phyloP scores from a whole-genome alignment of 2,113 vertebrate species.

The Misgurnus anguillicaudatus region DNA sequence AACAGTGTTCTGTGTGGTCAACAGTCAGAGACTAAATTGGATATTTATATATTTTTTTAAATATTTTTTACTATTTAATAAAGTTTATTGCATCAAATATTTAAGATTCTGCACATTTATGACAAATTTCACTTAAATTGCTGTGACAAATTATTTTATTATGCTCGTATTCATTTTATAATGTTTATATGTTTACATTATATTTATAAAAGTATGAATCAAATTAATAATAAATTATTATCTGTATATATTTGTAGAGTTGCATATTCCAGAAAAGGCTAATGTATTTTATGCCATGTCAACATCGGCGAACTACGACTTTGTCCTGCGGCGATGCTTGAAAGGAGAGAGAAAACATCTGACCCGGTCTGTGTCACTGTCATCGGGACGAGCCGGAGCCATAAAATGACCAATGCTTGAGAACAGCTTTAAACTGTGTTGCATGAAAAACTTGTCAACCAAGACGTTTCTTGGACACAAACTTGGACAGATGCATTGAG shows the following conservation, averaged over 20 bases:
- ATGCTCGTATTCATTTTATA: not conserved
- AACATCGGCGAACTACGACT: constrained; percentile 80
- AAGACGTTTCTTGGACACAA: not conserved
- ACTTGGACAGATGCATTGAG: too few species aligned
- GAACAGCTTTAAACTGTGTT: not conserved
- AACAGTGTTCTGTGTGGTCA: too few species aligned
- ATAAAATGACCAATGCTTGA: constrained; percentile 34
- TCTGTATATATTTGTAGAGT: constrained; percentile 68
- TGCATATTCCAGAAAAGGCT: constrained; percentile 85
- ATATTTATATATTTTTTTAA: too few species aligned
- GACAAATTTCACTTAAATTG: too few species aligned
- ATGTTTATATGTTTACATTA: not conserved
- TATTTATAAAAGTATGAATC: not conserved
- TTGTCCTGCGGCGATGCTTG: constrained; percentile 76
- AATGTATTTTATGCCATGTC: constrained; percentile 92
- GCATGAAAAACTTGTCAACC: not conserved
- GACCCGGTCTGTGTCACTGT: constrained; percentile 48
- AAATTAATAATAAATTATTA: too few species aligned
- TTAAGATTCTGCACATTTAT: too few species aligned
- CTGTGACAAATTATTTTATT: not conserved
- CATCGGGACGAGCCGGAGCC: constrained; percentile 30
- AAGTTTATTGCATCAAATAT: too few species aligned
- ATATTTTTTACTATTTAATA: too few species aligned
- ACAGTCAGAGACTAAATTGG: too few species aligned
- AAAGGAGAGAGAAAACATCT: constrained; percentile 60